Base-by-base conservation (phyloP, 2,113 vertebrate species). In the Cololabis saira region DNA sequence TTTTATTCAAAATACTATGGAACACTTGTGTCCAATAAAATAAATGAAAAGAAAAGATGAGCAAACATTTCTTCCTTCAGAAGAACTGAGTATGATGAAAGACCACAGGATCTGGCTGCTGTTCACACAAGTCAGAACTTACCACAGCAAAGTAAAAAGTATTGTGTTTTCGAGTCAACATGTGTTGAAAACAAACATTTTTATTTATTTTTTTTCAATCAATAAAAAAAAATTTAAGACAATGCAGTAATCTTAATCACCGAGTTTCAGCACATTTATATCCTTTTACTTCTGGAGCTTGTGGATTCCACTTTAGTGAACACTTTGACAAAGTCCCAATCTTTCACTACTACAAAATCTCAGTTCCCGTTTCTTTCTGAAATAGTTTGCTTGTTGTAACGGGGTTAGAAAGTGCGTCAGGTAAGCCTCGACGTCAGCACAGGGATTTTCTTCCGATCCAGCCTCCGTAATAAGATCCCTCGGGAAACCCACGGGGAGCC, bases 1-100 rank as follows among this genome's bases (percentile, higher is more conserved):
- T 68, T 85, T 86, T 66, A 87, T 80, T 84, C 70, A 78, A 73
- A 75, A 73, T 70, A 66, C 10, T 69, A 5, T 2, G 22, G 21
- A 54, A 16, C 45, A 55, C 17, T 11, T 1, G 42, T 33, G 16
- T 63, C 33, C 16, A 11, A 63, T 75, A 53, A 78, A 64, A 61
- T 22, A 2, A 67, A 58, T 17, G 1, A 73, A 56, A 71, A 16
- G 15, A 74, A 68, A 15, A 61, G 1, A 52, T 57, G n/a, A n/a
- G n/a, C n/a, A n/a, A n/a, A n/a, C n/a, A n/a, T n/a, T n/a, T n/a
- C n/a, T n/a, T n/a, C n/a, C n/a, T n/a, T n/a, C n/a, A 63, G 19
- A 44, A 15, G 13, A 44, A 13, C 15, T 67, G 7, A 15, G 19
- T 1, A 62, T 24, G 9, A 55, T 24, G 8, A 42, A n/a, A 43